phyloP scores from a whole-genome alignment of 2,113 vertebrate species.

The Theristicus caerulescens region DNA sequence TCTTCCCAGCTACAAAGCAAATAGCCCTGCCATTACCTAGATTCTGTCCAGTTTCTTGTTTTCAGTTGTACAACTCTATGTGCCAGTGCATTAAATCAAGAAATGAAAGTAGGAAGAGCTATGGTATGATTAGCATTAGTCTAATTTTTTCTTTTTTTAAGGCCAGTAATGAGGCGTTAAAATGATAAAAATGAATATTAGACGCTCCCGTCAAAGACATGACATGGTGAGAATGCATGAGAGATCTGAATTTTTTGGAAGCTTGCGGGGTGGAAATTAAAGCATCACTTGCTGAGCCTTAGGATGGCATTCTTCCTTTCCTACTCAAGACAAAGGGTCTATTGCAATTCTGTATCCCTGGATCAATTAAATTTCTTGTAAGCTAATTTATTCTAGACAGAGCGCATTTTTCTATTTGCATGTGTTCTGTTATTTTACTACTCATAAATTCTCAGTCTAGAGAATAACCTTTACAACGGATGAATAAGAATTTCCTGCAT shows the following conservation, averaged over 20 bases:
- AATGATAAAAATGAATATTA: background rate
- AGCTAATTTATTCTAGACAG: slow-evolving; percentile 16
- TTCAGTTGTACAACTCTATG: background rate
- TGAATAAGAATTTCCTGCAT: slow-evolving; percentile 8
- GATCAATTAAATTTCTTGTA: background rate
- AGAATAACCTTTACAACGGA: slow-evolving; percentile 12
- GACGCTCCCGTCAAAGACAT: background rate
- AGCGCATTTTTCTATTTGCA: background rate
- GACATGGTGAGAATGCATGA: background rate
- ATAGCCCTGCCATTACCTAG: background rate
- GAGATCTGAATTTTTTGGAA: background rate
- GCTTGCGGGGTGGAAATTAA: background rate
- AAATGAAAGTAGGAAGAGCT: background rate
- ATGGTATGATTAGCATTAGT: background rate
- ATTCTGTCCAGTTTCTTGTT: background rate
- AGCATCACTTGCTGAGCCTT: background rate
- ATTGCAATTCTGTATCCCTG: background rate
- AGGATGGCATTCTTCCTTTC: background rate
- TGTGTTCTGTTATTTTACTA: background rate
- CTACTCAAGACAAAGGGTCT: background rate
- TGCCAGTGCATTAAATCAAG: background rate
- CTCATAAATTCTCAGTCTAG: slow-evolving; percentile 10
- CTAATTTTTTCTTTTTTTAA: background rate
- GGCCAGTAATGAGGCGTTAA: background rate
- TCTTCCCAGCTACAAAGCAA: background rate